Conservation (phyloP, 2,888 invertebrate species). For the Temnothorax unifasciatus region DNA sequence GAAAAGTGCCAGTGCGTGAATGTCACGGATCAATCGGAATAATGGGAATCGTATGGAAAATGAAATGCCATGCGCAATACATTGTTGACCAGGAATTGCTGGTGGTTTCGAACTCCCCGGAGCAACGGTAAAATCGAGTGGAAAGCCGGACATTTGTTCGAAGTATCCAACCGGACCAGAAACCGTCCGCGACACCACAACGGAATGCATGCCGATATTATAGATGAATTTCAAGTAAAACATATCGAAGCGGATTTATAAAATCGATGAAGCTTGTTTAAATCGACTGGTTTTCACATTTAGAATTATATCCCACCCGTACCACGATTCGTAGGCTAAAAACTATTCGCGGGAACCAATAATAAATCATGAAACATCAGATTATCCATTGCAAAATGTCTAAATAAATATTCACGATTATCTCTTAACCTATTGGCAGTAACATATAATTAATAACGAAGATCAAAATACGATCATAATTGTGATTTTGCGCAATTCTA, state of each 20-base stretch:
- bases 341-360: not conserved
- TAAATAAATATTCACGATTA: slow-evolving; percentile 1
- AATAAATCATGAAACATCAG: not conserved
- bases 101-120: slow-evolving; percentile 35
- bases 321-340: not conserved
- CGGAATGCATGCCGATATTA: not conserved
- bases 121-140: slow-evolving; percentile 34
- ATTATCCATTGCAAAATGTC: slow-evolving; percentile 7
- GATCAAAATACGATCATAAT: not conserved
- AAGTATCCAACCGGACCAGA: slow-evolving; percentile 43
- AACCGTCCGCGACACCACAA: slow-evolving; percentile 15
- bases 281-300: slow-evolving; percentile 14
- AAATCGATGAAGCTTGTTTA: slow-evolving; percentile 8
- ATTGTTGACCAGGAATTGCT: slow-evolving; percentile 49
- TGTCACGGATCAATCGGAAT: slow-evolving; percentile 38
- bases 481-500: slow-evolving; percentile 1
- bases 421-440: slow-evolving; percentile 11
- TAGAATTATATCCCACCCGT: slow-evolving; percentile 2
- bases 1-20: slow-evolving; percentile 44
- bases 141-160: slow-evolving; percentile 47
- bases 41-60: slow-evolving; percentile 42
- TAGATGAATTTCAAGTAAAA: slow-evolving; percentile 65
- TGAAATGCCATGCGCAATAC: slow-evolving; percentile 55
- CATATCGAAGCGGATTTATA: slow-evolving; percentile 71
- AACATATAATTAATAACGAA: not conserved